Conservation (phyloP, 2,888 invertebrate species). For the Hyposoter didymator region DNA sequence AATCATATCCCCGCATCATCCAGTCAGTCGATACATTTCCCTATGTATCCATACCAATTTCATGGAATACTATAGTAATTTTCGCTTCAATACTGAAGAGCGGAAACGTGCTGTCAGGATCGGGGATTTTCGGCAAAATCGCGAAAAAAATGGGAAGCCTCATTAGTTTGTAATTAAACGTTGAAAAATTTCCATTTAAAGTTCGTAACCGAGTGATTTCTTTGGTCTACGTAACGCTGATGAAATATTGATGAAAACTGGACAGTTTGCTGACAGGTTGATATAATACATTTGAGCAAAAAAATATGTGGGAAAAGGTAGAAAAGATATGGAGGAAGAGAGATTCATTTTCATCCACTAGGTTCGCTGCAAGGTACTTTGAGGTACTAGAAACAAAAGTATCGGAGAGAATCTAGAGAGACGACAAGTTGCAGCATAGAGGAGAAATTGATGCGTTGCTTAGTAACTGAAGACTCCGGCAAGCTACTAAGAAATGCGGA, state of each 20-base stretch:
- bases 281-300: neutral
- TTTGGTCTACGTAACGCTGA: neutral
- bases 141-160: neutral
- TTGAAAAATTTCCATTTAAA: neutral
- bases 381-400: neutral
- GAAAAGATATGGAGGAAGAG: neutral
- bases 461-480: conserved; percentile 45
- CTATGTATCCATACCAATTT: neutral
- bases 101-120: neutral
- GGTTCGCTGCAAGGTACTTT: neutral
- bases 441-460: conserved; percentile 45
- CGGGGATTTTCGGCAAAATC: neutral
- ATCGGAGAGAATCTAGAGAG: conserved; percentile 4
- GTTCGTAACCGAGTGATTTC: too few relatives aligned
- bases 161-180: neutral
- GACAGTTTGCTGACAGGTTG: neutral
- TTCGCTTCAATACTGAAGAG: neutral
- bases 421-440: conserved; percentile 19
- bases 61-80: neutral
- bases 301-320: neutral
- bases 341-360: neutral
- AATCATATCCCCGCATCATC: neutral
- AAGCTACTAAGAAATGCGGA: conserved; percentile 14
- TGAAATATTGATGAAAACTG: neutral
- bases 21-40: neutral